Evolutionary conservation across 2,888 invertebrate genomes (phyloP), one percentile per base, ranked within the genome.

Genomic region (Pediacus dermestoides): DNA sequence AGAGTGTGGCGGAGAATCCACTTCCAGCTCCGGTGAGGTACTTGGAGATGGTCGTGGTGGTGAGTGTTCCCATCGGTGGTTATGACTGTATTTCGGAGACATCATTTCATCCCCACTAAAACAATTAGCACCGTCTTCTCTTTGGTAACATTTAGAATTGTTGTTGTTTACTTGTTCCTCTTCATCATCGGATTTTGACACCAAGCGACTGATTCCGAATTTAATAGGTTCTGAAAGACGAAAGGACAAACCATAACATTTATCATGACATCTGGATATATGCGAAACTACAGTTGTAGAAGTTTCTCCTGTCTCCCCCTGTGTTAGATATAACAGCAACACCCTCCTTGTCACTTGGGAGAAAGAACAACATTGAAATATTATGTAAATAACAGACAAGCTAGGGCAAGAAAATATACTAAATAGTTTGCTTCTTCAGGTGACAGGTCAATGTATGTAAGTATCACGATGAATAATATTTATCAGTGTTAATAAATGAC

Each of bases 181-280:
- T 14, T 76, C 77, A 39, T 73, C 73, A 16, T 74, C 73, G 23
- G 78, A 78, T 52, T 78, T 75, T 10, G 77, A 77, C 16, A 90
- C 85, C 53, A 90, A 71, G 42, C 89, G 81, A 66, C 81, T 87
- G 58, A 90, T 83, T 42, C 89, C 88, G 59, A 89, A 90, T 59
- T 88, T 88, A 59, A 89, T 81, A 64, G 84, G 82, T 60, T 87
- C 89, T 88, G 80, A 2, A 77, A 76, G n/a, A n/a, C n/a, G n/a
- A 14, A 10, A 25, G 10, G n/a, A 7, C n/a, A 18, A 18, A 18
- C n/a, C 21, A 18, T 7, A 18, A 18, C 6, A 18, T 18, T 18
- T 7, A 18, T 18, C 21, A 18, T 7, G n/a, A 18, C n/a, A n/a
- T 18, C n/a, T 18, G 4, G 18, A 8, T 18, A 8, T 18, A 18